Base-by-base conservation (phyloP, 2,888 invertebrate species). In the Frankliniella intonsa region DNA sequence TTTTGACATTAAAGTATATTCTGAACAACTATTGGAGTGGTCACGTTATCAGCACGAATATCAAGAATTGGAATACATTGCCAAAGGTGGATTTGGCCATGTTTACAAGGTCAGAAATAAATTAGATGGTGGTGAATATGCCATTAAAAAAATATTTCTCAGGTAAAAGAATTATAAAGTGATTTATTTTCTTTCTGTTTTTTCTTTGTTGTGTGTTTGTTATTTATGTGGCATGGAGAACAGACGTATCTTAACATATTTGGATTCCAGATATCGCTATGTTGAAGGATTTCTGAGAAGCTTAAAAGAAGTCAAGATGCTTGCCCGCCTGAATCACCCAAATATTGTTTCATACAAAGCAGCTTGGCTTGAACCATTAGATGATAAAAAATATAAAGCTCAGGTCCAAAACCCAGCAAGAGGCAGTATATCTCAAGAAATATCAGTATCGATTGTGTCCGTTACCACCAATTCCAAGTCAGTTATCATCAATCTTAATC, bases 291-390 rank as follows among this genome's bases (percentile, higher is more conserved):
- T 94, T 25, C 90, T 92, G 87, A 90, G 89, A 80, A 93, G 93
- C 88, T 88, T 95, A 79, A 89, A 92, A 5, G 95, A 95, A 90
- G 95, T 95, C 0, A 94, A 94, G 88, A 94, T 94, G 3, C 91
- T 95, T 84, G 95, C 95, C 0, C 92, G 92, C 85, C 88, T 95
- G 50, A 93, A 94, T 86, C 95, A 95, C 88, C 90, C 92, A 0
- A 94, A 95, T 86, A 93, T 95, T 84, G 94, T 95, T 9, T 92
- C 94, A 38, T 95, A 95, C 86, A 95, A 95, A 89, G 93, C 93
- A 0, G 95, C 95, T 0, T 95, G 95, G 95, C 88, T 95, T 51
- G 95, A 95, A 87, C 90, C 92, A 0, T 89, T 90, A 22, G 82
- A 84, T 80, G n/a, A 76, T 81, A 76, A 80, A 14, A 81, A 82